Conservation (phyloP, 2,888 invertebrate genomes). For the Salpingus planirostris region DNA sequence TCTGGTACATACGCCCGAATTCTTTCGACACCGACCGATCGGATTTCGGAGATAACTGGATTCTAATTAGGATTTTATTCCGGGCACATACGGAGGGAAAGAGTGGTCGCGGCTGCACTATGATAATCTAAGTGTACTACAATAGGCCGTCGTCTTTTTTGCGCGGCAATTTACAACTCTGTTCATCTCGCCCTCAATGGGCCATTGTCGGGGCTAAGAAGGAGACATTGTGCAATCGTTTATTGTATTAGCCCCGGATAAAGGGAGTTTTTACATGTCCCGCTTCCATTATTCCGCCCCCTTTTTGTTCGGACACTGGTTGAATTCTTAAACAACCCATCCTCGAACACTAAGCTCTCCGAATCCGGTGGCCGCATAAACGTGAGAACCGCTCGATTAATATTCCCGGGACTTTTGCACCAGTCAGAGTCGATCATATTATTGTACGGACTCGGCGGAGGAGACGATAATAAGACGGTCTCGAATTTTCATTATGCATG, state of each 20-base stretch:
- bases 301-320: slow-evolving; percentile 16
- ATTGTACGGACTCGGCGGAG: no score
- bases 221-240: slow-evolving; percentile 32
- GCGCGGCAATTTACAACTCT: slow-evolving; percentile 15
- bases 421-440: no score
- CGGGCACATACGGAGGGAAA: not conserved
- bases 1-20: no score
- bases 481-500: no score
- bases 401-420: no score
- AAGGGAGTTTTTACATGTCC: slow-evolving; percentile 35
- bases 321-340: slow-evolving; percentile 13
- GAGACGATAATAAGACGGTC: no score
- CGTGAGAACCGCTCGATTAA: no score
- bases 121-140: slow-evolving; percentile 28
- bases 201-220: slow-evolving; percentile 31
- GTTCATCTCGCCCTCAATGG: slow-evolving; percentile 18
- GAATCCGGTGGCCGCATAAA: no score
- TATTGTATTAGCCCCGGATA: slow-evolving; percentile 36
- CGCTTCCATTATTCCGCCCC: slow-evolving; percentile 22
- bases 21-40: no score
- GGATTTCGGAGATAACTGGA: no score
- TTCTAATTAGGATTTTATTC: no score
- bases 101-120: slow-evolving; percentile 9
- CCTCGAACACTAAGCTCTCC: no score
- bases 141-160: slow-evolving; percentile 27